Percentiles rank a stretch among this genome's conserved stretches.
phyloP scores from a whole-genome alignment of 2,797 vertebrate genomes.

The Notolepis coatsorum region DNA sequence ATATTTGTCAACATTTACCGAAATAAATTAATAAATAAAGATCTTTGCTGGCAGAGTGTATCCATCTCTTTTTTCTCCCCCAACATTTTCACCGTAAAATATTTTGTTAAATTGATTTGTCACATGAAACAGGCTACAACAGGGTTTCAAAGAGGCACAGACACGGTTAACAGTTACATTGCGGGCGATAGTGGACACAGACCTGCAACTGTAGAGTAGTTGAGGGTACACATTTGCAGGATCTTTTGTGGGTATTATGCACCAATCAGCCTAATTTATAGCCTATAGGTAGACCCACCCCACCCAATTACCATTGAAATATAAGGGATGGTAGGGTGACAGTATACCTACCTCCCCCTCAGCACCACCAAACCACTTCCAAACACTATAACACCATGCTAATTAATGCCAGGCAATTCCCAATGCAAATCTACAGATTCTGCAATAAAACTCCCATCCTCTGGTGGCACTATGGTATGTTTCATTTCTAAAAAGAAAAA shows the following conservation, averaged over 20 bases:
- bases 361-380: neutral
- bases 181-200: constrained; percentile 2
- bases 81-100: neutral
- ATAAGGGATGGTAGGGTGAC: neutral
- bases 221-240: neutral
- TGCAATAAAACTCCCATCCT: neutral
- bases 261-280: too few relatives aligned
- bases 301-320: neutral
- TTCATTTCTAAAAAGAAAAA: too few relatives aligned
- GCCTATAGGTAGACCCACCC: neutral
- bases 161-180: constrained; percentile 9
- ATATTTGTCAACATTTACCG: constrained; percentile 22
- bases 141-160: constrained; percentile 18
- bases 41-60: constrained; percentile 43
- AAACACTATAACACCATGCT: neutral
- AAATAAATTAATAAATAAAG: constrained; percentile 53
- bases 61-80: constrained; percentile 1
- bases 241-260: too few relatives aligned
- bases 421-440: too few relatives aligned
- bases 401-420: too few relatives aligned
- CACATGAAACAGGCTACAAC: constrained; percentile 30
- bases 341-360: neutral
- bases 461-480: neutral
- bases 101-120: constrained; percentile 5
- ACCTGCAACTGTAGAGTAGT: neutral